Conservation (phyloP, 1,140 invertebrate species). For the Pissodes strobi region DNA sequence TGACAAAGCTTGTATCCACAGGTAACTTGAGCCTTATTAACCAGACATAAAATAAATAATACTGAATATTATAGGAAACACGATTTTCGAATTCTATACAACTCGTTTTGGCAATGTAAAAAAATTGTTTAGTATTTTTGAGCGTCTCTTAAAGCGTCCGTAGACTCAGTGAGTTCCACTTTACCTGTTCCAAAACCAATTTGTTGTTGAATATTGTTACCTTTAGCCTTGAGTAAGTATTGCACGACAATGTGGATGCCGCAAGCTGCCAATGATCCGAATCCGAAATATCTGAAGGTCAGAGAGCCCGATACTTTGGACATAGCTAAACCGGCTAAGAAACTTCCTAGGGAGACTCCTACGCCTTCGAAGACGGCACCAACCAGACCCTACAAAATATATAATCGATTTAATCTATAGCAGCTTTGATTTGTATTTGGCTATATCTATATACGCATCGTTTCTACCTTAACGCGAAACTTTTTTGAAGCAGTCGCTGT, state of each 20-base stretch:
- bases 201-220: conserved; percentile 23
- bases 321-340: conserved; percentile 72
- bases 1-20: too few relatives aligned
- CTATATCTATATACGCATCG: too few relatives aligned
- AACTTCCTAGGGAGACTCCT: conserved; percentile 76
- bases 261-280: conserved; percentile 66
- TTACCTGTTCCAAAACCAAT: neutral
- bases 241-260: conserved; percentile 66
- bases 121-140: too few relatives aligned
- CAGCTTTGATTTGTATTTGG: too few relatives aligned
- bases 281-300: conserved; percentile 74
- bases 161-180: neutral
- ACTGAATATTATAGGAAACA: too few relatives aligned
- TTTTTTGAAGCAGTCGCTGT: too few relatives aligned
- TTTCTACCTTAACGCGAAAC: too few relatives aligned
- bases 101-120: too few relatives aligned
- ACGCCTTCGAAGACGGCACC: conserved; percentile 86
- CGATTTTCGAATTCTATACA: too few relatives aligned
- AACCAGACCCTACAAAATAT: conserved; percentile 77
- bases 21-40: too few relatives aligned
- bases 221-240: conserved; percentile 31
- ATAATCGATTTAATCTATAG: too few relatives aligned
- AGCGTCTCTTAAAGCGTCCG: neutral
- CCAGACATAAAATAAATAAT: too few relatives aligned
- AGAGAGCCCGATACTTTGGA: conserved; percentile 63